Evolutionary conservation across 2,113 vertebrate genomes (phyloP), one percentile per base, ranked within the genome.

Genomic region (Okapia johnstoni): DNA sequence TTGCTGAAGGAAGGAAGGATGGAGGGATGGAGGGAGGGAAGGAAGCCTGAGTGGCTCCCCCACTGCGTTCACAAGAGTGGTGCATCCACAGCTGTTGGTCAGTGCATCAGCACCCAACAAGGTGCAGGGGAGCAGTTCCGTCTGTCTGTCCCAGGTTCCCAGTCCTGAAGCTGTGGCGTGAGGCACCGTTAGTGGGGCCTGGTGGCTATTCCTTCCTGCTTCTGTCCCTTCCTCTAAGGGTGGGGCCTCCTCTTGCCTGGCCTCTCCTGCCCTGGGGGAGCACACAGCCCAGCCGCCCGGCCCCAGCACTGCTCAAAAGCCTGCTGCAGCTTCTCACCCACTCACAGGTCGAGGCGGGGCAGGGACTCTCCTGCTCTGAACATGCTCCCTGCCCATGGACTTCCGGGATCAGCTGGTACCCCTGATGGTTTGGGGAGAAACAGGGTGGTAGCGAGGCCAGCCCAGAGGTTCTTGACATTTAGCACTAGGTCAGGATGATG

Each of bases 271-370:
- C 2, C 79, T 33, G 55, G 77, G 21, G 66, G 63, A 7, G 14
- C 0, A 0, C 3, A 5, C 54, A n/a, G 55, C 85, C 83, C 2
- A 9, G 28, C 87, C 0, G 1, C 33, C 43, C 9, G 0, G 7
- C 46, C 54, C 46, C 4, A 0, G 16, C 36, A 30, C 61, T 23
- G 52, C 60, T 33, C 30, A 1, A 23, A 91, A 23, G 33, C 23
- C 79, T 76, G 55, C 87, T 73, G 70, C 43, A 21, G 60, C 23
- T 12, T 70, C 63, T 90, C 63, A n/a, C 76, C 88, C 90, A 46
- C 8, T 6, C 15, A 0, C 14, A 28, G 23, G 87, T 85, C 79
- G 40, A 5, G 0, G 79, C 8, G 2, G 85, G 55, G 40, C 9
- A 46, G 15, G 90, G 43, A 25, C 58, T 43, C 40, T 46, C 25